Evolutionary conservation across 2,888 invertebrate species (phyloP).

Genomic region (Palloptera scutellata): DNA sequence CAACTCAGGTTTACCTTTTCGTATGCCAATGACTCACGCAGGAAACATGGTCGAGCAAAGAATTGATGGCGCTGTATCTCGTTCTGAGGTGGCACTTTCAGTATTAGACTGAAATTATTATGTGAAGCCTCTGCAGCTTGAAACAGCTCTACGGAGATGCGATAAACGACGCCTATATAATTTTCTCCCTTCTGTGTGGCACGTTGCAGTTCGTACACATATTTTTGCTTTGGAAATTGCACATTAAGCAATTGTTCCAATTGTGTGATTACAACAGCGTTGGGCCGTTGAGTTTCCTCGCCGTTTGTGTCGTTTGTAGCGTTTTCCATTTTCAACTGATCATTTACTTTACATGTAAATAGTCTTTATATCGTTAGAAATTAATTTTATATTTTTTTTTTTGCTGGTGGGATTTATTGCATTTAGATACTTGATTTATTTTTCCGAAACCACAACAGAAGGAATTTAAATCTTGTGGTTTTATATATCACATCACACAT

Average conservation of each 20-base stretch:
- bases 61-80: conserved; percentile 53
- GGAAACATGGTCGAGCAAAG: conserved; percentile 53
- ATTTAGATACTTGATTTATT: not conserved
- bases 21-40: conserved; percentile 54
- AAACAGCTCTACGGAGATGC: conserved; percentile 38
- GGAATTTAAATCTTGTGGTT: no score
- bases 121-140: not conserved
- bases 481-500: no score
- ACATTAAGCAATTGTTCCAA: conserved; percentile 46
- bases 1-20: conserved; percentile 42
- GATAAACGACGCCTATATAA: conserved; percentile 56
- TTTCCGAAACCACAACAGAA: not conserved
- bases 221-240: conserved; percentile 37
- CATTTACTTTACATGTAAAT: not conserved
- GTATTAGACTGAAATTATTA: conserved; percentile 42
- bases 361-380: not conserved
- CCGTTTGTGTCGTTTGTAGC: not conserved
- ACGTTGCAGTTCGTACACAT: conserved; percentile 40
- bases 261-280: conserved; percentile 41
- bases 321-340: conserved; percentile 27
- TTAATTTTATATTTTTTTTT: not conserved
- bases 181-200: conserved; percentile 58
- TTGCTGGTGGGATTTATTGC: not conserved
- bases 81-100: conserved; percentile 58
- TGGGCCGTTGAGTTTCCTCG: conserved; percentile 38